Conservation (phyloP, 2,888 invertebrate genomes). For the Lymantria monacha region DNA sequence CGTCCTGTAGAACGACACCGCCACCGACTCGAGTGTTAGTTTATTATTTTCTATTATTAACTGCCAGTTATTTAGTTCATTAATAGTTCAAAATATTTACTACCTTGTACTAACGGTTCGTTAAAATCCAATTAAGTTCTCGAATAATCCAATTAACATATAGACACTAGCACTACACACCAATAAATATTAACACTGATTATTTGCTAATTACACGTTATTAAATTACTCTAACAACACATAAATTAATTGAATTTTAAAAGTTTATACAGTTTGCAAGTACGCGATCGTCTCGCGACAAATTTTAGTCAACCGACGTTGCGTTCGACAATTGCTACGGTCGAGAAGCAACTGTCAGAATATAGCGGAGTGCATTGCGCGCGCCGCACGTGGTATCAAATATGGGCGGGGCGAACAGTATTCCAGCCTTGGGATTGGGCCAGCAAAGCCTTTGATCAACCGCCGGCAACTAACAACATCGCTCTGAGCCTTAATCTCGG, state of each 20-base stretch:
- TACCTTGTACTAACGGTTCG: constrained; percentile 28
- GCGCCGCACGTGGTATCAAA: constrained; percentile 75
- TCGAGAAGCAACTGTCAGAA: constrained; percentile 62
- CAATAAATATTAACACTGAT: background rate
- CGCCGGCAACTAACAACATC: constrained; percentile 79
- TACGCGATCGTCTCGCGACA: constrained; percentile 44
- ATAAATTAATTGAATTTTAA: constrained; percentile 11
- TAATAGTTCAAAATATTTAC: constrained; percentile 36
- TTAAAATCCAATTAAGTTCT: constrained; percentile 35
- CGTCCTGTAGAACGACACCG: constrained; percentile 48
- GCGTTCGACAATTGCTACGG: constrained; percentile 34
- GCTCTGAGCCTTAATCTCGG: constrained; percentile 79
- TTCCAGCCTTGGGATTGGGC: constrained; percentile 56
- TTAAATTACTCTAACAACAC: constrained; percentile 13
- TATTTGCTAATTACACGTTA: background rate
- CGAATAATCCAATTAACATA: constrained; percentile 38
- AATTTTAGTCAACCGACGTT: constrained; percentile 20
- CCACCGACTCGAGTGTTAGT: constrained; percentile 19
- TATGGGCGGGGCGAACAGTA: constrained; percentile 56
- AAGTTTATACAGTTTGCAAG: constrained; percentile 41
- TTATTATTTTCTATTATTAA: background rate
- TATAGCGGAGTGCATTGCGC: constrained; percentile 59
- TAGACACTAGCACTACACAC: constrained; percentile 31
- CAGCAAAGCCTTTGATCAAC: constrained; percentile 68
- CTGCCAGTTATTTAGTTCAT: constrained; percentile 15